Evolutionary conservation across 2,888 invertebrate genomes (phyloP), one percentile per base, ranked within the genome.

Genomic region (Molorchus minor): DNA sequence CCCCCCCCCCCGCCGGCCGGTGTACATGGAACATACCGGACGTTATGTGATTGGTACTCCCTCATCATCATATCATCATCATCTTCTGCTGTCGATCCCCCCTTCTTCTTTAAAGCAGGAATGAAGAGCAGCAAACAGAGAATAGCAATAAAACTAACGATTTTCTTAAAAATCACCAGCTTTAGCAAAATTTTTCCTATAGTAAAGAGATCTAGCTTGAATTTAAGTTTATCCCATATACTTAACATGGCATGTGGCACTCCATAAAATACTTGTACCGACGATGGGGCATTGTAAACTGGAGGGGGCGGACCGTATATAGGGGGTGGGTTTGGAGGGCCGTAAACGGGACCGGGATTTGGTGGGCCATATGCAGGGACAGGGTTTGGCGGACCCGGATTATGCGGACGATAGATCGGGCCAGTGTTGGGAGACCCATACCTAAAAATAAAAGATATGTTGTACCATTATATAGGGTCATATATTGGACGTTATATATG

Each of bases 131-230:
- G 78, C 74, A 92, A 82, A 74, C 89, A 92, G 69, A 92, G 85
- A 3, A 91, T 83, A 0, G 89, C 92, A 36, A 92, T 86, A 79
- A 92, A 91, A 69, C 91, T 91, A 56, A 93, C 88, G 49, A 92
- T 86, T 79, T 92, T 89, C 80, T 93, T 93, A 77, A 93, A 92
- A 68, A 93, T 88, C 2, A 92, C 80, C 47, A 92, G 77, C 76
- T 93, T 93, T 29, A 92, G 78, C 56, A 92, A 72, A 57, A 92
- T 85, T 80, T 92, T 92, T 0, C 90, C 90, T 52, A 91, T 78
- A 0, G 91, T 90, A 60, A 89, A 83, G 1, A 91, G 84, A 71
- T 89, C 88, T 47, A 91, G 73, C 79, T 92, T 91, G 17, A 88
- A 80, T 43, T 88, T 86, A 0, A 91, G 80, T 73, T 90, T 87